Evolutionary conservation across 2,113 vertebrate genomes (phyloP), one percentile per base, ranked within the genome.

Genomic region (Gadus chalcogrammus): DNA sequence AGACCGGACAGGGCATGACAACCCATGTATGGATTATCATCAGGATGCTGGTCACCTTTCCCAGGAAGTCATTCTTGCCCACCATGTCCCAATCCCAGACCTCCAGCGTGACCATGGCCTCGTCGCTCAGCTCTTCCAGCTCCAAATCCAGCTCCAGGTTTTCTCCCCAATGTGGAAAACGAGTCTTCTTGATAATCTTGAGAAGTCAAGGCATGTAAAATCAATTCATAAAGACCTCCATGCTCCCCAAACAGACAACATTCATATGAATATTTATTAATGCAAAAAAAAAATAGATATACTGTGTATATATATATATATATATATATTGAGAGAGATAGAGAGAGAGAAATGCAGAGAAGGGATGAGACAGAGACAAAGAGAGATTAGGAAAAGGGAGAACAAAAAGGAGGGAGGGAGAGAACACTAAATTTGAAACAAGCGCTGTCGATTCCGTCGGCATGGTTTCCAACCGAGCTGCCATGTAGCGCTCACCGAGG

Each of bases 31-130:
- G 42, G 42, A 1, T 48, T 48, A 12, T 48, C 55, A 58, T n/a
- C 55, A 58, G 8, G 55, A 58, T 60, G 15, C 42, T 48, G 42
- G 42, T 93, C 85, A 95, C 95, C 94, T 90, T 87, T 70, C 95
- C 95, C 82, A 97, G 66, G 86, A 96, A 96, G 88, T 96, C 94
- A 1, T 97, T 97, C 87, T 94, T 98, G 79, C 95, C 95, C 90
- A 96, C 94, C 89, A 96, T 93, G 87, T 97, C 95, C 95, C 95
- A 95, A 85, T 95, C 95, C 95, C 95, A 97, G 61, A 97, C 90
- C 77, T 97, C 94, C 80, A 97, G 89, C 0, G 87, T 90, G 74
- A 94, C 65, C 13, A 65, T 89, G 42, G 82, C 85, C 20, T 81
- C 80, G 0, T 80, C 83, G 15, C 65, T 62, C 1, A 92, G 82